Evolutionary conservation across 1,140 invertebrate genomes (phyloP), one percentile per base, ranked within the genome.

Genomic region (Stenopsyche tienmushanensis): DNA sequence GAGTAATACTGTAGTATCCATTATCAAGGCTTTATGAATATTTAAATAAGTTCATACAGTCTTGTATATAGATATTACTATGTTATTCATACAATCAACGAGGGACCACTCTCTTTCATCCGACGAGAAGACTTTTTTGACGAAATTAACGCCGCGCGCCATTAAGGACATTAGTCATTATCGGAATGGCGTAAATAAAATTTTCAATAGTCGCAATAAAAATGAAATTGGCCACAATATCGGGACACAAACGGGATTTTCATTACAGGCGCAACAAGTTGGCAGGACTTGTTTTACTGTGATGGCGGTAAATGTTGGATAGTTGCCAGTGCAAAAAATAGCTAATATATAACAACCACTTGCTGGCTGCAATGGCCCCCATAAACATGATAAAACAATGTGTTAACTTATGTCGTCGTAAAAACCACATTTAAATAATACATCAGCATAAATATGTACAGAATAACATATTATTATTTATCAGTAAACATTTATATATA

Each of bases 51-150:
- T 63, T 66, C 67, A 66, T 71, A 66, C 67, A 69, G 67, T 71
- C 67, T 71, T 69, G 70, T 71, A 69, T 71, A 71, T 69, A 71
- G 69, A 70, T 70, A 70, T 70, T 70, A 70, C 62, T 67, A 66
- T 66, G 65, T 65, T 66, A 49, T 62, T 58, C 65, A 39, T 23
- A 20, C 34, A 20, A 42, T 13, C 54, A 57, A 18, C 54, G 54
- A 25, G 54, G 52, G 52, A 54, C 17, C 18, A 17, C 20, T 55
- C 9, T n/a, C n/a, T n/a, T n/a, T n/a, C n/a, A n/a, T n/a, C n/a
- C n/a, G n/a, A n/a, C n/a, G n/a, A n/a, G n/a, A n/a, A n/a, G n/a
- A n/a, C n/a, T n/a, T n/a, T n/a, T n/a, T n/a, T n/a, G n/a, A n/a
- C n/a, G 29, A 5, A 34, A 34, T 7, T 13, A 34, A 7, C 29